These are phyloP conservation scores for Strix occidentalis DNA, from an alignment of 2,797 vertebrate genomes.

Conservation along the genomic window DNA sequence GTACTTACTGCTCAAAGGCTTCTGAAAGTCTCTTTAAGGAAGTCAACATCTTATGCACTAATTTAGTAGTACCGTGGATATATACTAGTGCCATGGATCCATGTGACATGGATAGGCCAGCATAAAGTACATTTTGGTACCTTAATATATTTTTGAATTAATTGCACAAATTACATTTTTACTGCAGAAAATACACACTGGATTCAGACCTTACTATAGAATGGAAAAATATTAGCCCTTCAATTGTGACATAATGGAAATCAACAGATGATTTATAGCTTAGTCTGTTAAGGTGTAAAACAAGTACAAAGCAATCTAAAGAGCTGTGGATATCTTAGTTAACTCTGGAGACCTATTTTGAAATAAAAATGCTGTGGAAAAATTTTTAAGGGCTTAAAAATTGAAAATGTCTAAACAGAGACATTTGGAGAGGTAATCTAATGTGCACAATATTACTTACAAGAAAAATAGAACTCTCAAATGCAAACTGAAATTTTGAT, in stretches of 20 bases:
- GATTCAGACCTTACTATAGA: background rate
- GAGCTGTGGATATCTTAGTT: background rate
- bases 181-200: background rate
- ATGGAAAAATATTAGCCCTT: background rate
- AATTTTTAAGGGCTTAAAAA: background rate
- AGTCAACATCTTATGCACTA: background rate
- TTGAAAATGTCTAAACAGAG: background rate
- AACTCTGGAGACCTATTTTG: background rate
- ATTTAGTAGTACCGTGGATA: background rate
- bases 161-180: background rate
- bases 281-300: background rate
- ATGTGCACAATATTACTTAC: background rate
- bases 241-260: background rate
- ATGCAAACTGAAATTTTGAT: background rate
- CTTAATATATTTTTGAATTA: background rate
- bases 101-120: background rate
- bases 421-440: background rate
- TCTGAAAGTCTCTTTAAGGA: background rate
- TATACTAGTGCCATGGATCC: background rate
- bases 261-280: background rate
- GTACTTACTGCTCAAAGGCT: background rate
- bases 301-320: background rate
- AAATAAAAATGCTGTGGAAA: background rate
- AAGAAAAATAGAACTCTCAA: background rate
- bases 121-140: background rate